These are phyloP conservation scores for Labeo calbasu DNA, from an alignment of 2,797 vertebrate genomes.

Conservation along the genomic window DNA sequence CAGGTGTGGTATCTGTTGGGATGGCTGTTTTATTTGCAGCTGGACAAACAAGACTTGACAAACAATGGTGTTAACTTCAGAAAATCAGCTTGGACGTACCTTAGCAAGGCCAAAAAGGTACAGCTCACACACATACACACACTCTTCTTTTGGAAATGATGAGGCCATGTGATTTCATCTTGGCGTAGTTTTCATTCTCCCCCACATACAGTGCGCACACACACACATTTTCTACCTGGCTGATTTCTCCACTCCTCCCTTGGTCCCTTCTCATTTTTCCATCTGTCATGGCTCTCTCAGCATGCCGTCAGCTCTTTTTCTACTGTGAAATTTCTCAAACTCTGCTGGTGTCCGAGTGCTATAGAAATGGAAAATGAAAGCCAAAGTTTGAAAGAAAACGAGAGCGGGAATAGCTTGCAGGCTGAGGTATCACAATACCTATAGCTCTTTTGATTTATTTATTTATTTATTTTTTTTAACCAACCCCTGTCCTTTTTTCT, in stretches of 20 bases:
- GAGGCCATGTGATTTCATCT: neutral
- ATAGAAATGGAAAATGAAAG: constrained; percentile 55
- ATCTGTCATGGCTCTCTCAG: constrained; percentile 48
- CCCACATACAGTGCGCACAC: constrained; percentile 10
- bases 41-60: constrained; percentile 68
- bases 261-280: constrained; percentile 39
- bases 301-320: constrained; percentile 39
- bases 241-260: constrained; percentile 36
- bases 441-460: neutral
- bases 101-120: constrained; percentile 82
- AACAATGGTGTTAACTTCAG: constrained; percentile 71
- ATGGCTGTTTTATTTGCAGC: constrained; percentile 80
- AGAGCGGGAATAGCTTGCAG: constrained; percentile 35
- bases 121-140: constrained; percentile 35
- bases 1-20: constrained; percentile 84
- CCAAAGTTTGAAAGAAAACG: constrained; percentile 44
- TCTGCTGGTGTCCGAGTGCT: constrained; percentile 40
- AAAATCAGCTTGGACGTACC: constrained; percentile 75
- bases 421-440: constrained; percentile 22
- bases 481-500: neutral
- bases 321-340: constrained; percentile 49
- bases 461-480: neutral
- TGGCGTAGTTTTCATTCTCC: constrained; percentile 1
- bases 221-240: constrained; percentile 41
- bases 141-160: constrained; percentile 28